These are phyloP conservation scores for Cydia splendana DNA, from an alignment of 1,140 invertebrate species.

Conservation along the genomic window DNA sequence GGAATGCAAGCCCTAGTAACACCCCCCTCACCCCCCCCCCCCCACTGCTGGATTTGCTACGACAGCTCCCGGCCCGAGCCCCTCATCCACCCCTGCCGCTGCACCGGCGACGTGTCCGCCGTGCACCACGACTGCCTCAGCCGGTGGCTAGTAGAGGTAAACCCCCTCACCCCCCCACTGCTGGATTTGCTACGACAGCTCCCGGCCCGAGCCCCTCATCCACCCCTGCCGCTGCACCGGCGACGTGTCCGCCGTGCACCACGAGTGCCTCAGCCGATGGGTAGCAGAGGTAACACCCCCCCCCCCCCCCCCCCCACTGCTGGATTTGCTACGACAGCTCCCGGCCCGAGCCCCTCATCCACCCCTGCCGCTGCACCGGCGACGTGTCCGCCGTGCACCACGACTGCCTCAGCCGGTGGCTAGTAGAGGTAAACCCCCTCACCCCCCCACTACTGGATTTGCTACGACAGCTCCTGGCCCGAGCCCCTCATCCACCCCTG, in stretches of 20 bases:
- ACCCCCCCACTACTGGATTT: constrained; percentile 93
- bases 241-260: constrained; percentile 94
- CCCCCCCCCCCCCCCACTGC: constrained; percentile 80
- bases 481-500: constrained; percentile 95
- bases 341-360: constrained; percentile 89
- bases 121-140: constrained; percentile 96
- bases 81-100: constrained; percentile 93
- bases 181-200: constrained; percentile 91
- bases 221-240: constrained; percentile 94
- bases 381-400: constrained; percentile 95
- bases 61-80: constrained; percentile 82
- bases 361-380: constrained; percentile 94
- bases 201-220: constrained; percentile 88
- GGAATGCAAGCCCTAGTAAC: no score
- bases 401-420: constrained; percentile 94
- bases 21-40: no score
- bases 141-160: constrained; percentile 90
- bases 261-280: constrained; percentile 95
- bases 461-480: constrained; percentile 83
- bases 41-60: constrained; percentile 96
- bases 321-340: constrained; percentile 91
- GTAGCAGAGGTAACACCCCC: constrained; percentile 84
- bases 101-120: constrained; percentile 93
- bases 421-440: constrained; percentile 84
- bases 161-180: constrained; percentile 79